Conservation (phyloP, 1,140 invertebrate genomes). For the Copidosoma floridanum region DNA sequence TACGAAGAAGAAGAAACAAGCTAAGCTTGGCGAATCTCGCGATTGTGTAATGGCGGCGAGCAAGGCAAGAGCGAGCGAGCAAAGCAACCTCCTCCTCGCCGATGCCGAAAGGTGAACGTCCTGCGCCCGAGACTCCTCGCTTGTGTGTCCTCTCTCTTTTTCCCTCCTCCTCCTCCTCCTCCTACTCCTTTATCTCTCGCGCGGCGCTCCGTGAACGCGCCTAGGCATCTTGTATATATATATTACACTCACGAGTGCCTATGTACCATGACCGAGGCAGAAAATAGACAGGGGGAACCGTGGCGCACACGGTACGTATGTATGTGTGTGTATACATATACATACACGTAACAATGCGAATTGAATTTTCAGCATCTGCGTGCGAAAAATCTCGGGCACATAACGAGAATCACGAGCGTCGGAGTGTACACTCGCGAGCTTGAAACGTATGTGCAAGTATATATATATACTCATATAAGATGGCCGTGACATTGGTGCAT, state of each 20-base stretch:
- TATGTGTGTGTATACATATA: background rate
- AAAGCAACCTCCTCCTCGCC: background rate
- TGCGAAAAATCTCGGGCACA: background rate
- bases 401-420: background rate
- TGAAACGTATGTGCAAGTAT: no score
- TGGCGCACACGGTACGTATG: background rate
- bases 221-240: no score
- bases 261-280: no score
- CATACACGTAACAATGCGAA: background rate
- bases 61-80: no score
- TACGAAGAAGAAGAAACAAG: no score
- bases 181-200: background rate
- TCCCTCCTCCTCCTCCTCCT: constrained; percentile 5
- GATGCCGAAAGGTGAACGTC: constrained; percentile 22
- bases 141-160: constrained; percentile 16
- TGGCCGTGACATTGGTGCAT: background rate
- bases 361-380: background rate
- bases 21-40: background rate
- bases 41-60: constrained; percentile 30
- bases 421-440: background rate
- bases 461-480: no score
- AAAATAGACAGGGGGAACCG: no score
- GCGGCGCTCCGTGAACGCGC: no score
- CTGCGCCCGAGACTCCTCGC: constrained; percentile 3
- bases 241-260: no score